A percentile compares a stretch with the other conserved stretches of the same genome.
These are phyloP conservation scores for Hydrochoerus hydrochaeris DNA, from an alignment of 2,113 vertebrate genomes.

Conservation along the genomic window DNA sequence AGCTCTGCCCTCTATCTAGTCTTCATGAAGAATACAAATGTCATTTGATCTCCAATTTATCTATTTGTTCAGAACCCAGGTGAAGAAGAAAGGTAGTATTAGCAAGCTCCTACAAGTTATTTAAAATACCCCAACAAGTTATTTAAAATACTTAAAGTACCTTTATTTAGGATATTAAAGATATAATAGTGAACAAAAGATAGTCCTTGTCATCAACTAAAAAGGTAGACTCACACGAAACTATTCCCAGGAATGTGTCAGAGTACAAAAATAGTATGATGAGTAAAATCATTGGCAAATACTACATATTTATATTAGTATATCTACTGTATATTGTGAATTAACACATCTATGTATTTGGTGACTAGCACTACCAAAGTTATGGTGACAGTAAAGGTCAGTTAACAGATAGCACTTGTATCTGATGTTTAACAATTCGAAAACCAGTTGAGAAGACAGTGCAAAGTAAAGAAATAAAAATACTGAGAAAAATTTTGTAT, in stretches of 20 bases:
- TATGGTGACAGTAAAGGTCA: neutral
- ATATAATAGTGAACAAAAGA: neutral
- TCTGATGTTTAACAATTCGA: constrained; percentile 2
- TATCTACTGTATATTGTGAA: neutral
- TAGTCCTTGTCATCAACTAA: neutral
- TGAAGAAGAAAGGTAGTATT: neutral
- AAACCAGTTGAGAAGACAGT: constrained; percentile 12
- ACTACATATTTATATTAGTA: neutral
- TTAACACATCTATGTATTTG: neutral
- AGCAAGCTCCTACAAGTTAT: neutral
- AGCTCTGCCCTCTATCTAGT: neutral
- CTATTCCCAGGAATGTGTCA: constrained; percentile 10
- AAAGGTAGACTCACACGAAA: neutral
- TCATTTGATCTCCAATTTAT: constrained; percentile 9
- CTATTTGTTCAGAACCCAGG: constrained; percentile 40
- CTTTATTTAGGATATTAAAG: neutral
- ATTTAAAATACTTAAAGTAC: constrained; percentile 5
- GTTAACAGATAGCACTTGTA: neutral
- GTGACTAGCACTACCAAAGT: neutral
- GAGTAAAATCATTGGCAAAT: neutral
- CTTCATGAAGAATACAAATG: neutral
- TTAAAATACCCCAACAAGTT: neutral
- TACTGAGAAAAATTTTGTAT: neutral
- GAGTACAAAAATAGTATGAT: neutral
- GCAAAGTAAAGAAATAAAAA: constrained; percentile 29